phyloP scores from a whole-genome alignment of 1,140 invertebrate species.

The Drosophila subobscura region DNA sequence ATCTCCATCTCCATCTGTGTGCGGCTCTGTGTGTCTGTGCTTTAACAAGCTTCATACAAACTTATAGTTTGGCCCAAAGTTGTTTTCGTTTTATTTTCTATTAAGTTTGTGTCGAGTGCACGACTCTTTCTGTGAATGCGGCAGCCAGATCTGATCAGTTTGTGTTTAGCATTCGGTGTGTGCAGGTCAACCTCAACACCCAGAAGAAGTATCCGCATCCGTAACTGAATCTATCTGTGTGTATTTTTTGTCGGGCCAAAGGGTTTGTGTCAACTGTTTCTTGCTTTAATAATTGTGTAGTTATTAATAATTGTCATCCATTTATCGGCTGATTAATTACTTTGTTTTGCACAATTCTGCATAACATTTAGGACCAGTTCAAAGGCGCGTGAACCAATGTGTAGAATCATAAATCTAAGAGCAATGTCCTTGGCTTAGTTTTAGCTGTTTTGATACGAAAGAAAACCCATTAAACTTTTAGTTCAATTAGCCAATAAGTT shows the following conservation, averaged over 20 bases:
- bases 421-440: slow-evolving; percentile 4
- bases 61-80: slow-evolving; percentile 42
- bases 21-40: slow-evolving; percentile 20
- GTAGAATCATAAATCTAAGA: not conserved
- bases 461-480: too few species aligned
- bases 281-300: slow-evolving; percentile 18
- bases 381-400: slow-evolving; percentile 17
- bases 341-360: not conserved
- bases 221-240: slow-evolving; percentile 10
- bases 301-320: not conserved
- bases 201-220: slow-evolving; percentile 14
- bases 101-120: slow-evolving; percentile 60
- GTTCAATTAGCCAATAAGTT: slow-evolving; percentile 1
- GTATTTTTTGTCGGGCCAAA: not conserved
- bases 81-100: slow-evolving; percentile 68
- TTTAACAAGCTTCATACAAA: slow-evolving; percentile 50
- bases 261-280: slow-evolving; percentile 16
- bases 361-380: not conserved
- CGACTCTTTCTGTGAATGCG: slow-evolving; percentile 69
- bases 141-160: slow-evolving; percentile 71
- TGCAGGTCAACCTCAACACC: slow-evolving; percentile 56
- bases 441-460: too few species aligned
- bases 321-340: not conserved
- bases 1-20: not conserved
- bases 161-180: slow-evolving; percentile 75